Evolutionary conservation across 1,140 invertebrate species (phyloP), one percentile per base, ranked within the genome.

Genomic region (Ruditapes philippinarum): DNA sequence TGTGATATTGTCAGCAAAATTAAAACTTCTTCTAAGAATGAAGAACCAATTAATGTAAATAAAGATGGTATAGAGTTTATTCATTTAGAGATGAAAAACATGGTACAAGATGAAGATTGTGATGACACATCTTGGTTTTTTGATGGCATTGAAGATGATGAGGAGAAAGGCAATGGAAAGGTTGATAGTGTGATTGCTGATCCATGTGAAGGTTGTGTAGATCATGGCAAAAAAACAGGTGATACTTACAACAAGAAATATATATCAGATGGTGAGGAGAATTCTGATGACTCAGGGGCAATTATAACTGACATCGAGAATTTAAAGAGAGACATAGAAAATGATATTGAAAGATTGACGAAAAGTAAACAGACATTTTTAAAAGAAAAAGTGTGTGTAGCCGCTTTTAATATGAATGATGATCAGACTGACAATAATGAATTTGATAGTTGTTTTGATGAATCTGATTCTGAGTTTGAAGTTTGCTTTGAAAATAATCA

Each of bases 31-130:
- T n/a, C 4, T n/a, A 22, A 5, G 19, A n/a, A 28, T 19, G n/a
- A 28, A 22, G 4, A 5, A 40, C 25, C 42, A 1, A 31, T 17
- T n/a, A 25, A 25, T 54, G 2, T 51, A 36, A 54, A 78, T 78
- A 49, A 78, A 31, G 33, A 76, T 45, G 40, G 40, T 49, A 25
- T 76, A 17, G 40, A 76, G 33, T 5, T 51, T 40, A 49, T 76
- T 49, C 40, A 76, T 49, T 51, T 76, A 28, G 73, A 76, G 49
- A 76, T 76, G 73, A 76, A 76, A 76, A 76, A 49, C 38, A 14
- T 12, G 45, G 25, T 1, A 25, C 28, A 1, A 22, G 73, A 51
- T 1, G 45, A 51, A 11, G 45, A 51, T 11, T 9, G 9, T 76
- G 45, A 78, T 25, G 45, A 78, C 36, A 49, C 45, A 31, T 78